phyloP scores from a whole-genome alignment of 2,888 invertebrate genomes.

The Drosophila seclusa region DNA sequence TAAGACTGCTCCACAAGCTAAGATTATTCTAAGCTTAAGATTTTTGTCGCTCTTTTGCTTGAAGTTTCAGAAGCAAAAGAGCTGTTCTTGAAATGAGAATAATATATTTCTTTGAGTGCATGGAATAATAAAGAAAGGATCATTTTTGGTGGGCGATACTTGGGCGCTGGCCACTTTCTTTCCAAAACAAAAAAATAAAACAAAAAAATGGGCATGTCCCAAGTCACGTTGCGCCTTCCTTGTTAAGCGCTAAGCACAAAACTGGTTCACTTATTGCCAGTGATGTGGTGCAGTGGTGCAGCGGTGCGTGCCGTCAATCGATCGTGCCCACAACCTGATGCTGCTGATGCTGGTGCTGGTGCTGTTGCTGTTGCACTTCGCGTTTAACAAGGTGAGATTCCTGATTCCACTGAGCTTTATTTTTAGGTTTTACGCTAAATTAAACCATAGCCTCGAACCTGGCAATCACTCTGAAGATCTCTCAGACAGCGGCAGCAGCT shows the following conservation, averaged over 20 bases:
- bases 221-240: conserved; percentile 70
- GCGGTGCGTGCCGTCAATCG: conserved; percentile 62
- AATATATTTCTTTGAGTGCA: not conserved
- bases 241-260: conserved; percentile 76
- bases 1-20: not conserved
- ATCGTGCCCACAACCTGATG: conserved; percentile 40
- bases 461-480: conserved; percentile 42
- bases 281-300: conserved; percentile 18
- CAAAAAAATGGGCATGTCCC: conserved; percentile 21
- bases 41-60: not conserved
- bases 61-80: not conserved
- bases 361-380: conserved; percentile 11
- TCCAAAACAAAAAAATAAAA: conserved; percentile 2
- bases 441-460: conserved; percentile 60
- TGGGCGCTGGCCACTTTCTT: conserved; percentile 63
- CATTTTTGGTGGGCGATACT: conserved; percentile 13
- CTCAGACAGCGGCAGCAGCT: conserved; percentile 2
- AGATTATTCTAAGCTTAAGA: not conserved
- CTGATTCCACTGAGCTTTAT: conserved; percentile 52
- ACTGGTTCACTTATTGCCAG: conserved; percentile 41
- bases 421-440: conserved; percentile 73
- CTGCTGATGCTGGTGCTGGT: conserved; percentile 5
- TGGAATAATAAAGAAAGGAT: conserved; percentile 38
- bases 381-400: conserved; percentile 44
- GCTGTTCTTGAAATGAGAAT: not conserved